Evolutionary conservation across 2,888 invertebrate genomes (phyloP).

Genomic region (Empis stercorea): DNA sequence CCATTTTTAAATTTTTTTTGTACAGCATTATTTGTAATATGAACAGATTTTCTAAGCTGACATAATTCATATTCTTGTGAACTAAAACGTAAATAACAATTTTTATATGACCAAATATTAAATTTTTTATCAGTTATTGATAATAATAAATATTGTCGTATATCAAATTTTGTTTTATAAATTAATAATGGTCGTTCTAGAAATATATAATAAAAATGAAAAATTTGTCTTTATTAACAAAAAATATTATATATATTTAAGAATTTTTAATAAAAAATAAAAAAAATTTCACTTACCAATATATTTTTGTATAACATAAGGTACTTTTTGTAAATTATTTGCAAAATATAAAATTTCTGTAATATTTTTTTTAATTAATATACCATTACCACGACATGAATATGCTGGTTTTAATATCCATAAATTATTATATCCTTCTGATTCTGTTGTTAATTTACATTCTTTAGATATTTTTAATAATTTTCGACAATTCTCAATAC

Average conservation of each 20-base stretch:
- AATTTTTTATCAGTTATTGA: slow-evolving; percentile 60
- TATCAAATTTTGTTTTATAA: slow-evolving; percentile 80
- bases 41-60: slow-evolving; percentile 72
- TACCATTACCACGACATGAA: slow-evolving; percentile 49
- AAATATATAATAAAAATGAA: background rate
- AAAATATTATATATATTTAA: background rate
- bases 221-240: too few species aligned
- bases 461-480: slow-evolving; percentile 28
- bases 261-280: background rate
- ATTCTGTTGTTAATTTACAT: slow-evolving; percentile 46
- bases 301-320: background rate
- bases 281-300: background rate
- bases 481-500: background rate
- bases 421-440: slow-evolving; percentile 64
- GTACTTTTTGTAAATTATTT: background rate
- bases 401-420: slow-evolving; percentile 73
- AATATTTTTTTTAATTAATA: background rate
- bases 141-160: slow-evolving; percentile 72
- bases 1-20: slow-evolving; percentile 49
- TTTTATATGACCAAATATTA: slow-evolving; percentile 75
- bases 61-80: slow-evolving; percentile 66
- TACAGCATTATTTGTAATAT: slow-evolving; percentile 77
- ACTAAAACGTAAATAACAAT: slow-evolving; percentile 77
- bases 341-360: background rate
- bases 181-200: slow-evolving; percentile 68